phyloP scores from a whole-genome alignment of 2,113 vertebrate genomes.

The Barnardius zonarius region DNA sequence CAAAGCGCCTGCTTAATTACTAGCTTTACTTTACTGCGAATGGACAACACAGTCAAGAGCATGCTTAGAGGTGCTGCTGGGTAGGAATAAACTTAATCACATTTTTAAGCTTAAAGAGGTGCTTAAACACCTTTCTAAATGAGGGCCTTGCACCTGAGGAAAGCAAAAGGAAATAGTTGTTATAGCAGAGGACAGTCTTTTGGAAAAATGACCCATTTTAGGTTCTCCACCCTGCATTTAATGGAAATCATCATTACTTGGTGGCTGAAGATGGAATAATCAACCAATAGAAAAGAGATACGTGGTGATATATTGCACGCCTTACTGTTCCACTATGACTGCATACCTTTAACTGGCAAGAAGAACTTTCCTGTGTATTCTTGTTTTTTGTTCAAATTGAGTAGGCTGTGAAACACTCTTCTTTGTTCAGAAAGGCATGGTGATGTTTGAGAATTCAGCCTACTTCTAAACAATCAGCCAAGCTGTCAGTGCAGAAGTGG shows the following conservation, averaged over 20 bases:
- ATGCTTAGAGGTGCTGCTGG: not conserved
- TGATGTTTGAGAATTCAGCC: not conserved
- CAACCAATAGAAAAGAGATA: not conserved
- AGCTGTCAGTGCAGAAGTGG: not conserved
- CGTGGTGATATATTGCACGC: not conserved
- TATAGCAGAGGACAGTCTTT: not conserved
- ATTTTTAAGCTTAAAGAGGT: not conserved
- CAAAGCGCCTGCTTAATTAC: constrained; percentile 43
- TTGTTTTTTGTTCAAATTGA: not conserved
- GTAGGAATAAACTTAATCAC: not conserved
- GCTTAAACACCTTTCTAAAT: not conserved
- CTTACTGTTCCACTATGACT: not conserved
- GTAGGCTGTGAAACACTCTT: not conserved
- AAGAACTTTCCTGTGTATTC: not conserved
- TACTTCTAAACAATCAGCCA: not conserved
- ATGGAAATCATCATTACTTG: not conserved
- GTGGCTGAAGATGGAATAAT: not conserved
- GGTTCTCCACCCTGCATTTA: not conserved
- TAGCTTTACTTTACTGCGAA: not conserved
- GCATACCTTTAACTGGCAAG: not conserved
- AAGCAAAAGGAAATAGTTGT: not conserved
- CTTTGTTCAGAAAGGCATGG: not conserved
- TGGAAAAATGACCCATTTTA: not conserved
- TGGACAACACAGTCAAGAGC: not conserved
- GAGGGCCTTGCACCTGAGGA: not conserved